Conservation (phyloP, 2,888 invertebrate genomes). For the Lepidocyrtinus sp. region DNA sequence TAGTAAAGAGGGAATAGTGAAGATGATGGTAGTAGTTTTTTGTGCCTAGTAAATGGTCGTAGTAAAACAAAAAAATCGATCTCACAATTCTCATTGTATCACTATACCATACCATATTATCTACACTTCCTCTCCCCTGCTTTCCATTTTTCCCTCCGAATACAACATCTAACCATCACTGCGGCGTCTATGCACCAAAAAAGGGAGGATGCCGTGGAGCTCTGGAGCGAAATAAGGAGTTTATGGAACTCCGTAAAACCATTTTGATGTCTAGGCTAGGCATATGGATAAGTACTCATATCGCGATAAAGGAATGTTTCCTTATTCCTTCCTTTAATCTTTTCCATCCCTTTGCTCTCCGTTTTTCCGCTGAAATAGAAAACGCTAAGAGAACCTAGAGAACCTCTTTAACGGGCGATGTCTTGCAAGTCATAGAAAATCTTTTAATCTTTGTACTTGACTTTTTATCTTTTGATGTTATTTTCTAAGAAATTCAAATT, state of each 20-base stretch:
- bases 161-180: not conserved
- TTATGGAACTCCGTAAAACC: not conserved
- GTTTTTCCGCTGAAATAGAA: not conserved
- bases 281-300: too few species aligned
- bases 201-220: not conserved
- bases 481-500: too few species aligned
- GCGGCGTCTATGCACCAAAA: not conserved
- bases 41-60: conserved; percentile 33
- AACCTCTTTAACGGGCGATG: too few species aligned
- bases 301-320: too few species aligned
- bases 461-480: too few species aligned
- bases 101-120: too few species aligned
- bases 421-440: too few species aligned
- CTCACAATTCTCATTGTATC: conserved; percentile 29
- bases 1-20: not conserved
- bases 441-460: too few species aligned
- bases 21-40: not conserved
- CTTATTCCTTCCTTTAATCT: too few species aligned
- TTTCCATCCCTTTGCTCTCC: not conserved
- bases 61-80: conserved; percentile 38
- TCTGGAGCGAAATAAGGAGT: not conserved
- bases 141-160: not conserved
- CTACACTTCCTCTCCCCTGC: conserved; percentile 29
- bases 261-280: not conserved
- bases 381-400: too few species aligned